Evolutionary conservation across 64 coral and sea anemone species (phyloP).

Genomic region (Stichodactyla mertensii): DNA sequence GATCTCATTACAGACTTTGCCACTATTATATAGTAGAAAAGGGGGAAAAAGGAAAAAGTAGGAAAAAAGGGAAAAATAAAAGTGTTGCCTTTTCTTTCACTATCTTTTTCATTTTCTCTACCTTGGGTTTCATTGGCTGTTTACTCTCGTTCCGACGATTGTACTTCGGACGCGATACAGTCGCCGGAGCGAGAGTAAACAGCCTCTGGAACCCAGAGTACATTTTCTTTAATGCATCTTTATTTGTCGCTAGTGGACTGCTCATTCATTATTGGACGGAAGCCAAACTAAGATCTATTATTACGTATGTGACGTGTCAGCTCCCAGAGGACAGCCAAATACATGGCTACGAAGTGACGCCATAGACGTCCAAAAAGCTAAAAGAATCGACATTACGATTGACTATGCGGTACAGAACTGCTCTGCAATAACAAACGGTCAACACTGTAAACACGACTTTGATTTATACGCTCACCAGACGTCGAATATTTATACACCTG

Average conservation of each 20-base stretch:
- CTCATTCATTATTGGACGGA: background rate
- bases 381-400: background rate
- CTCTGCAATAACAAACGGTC: background rate
- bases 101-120: background rate
- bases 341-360: conserved; percentile 9
- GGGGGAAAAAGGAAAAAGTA: background rate
- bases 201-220: too few relatives aligned
- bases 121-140: too few relatives aligned
- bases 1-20: too few relatives aligned
- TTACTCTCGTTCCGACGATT: too few relatives aligned
- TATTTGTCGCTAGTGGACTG: background rate
- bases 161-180: too few relatives aligned
- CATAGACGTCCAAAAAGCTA: background rate
- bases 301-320: background rate
- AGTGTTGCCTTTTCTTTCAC: background rate
- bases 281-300: background rate
- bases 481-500: conserved; percentile 6
- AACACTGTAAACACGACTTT: background rate
- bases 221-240: background rate
- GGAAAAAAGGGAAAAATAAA: background rate
- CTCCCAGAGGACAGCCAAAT: background rate
- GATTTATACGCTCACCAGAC: conserved; percentile 1
- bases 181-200: too few relatives aligned
- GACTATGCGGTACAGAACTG: conserved; percentile 14
- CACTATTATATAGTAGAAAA: background rate